Conservation (phyloP, 2,888 invertebrate species). For the Apodemia mormo region DNA sequence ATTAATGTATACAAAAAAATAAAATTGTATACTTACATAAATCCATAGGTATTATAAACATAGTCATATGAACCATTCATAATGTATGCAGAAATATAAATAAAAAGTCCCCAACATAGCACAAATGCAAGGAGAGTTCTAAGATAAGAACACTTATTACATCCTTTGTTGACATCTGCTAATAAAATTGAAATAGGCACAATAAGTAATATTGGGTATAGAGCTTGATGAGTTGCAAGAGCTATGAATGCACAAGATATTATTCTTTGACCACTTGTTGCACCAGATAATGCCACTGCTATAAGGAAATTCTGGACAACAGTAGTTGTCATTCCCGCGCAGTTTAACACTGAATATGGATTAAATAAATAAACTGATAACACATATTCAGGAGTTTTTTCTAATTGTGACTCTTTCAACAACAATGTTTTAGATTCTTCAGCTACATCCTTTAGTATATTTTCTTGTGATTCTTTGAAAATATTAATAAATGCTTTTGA, state of each 20-base stretch:
- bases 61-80: slow-evolving; percentile 85
- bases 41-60: slow-evolving; percentile 88
- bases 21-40: slow-evolving; percentile 84
- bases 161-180: slow-evolving; percentile 77
- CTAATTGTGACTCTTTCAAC: slow-evolving; percentile 79
- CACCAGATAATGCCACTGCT: slow-evolving; percentile 86
- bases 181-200: slow-evolving; percentile 90
- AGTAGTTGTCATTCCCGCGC: slow-evolving; percentile 94
- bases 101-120: slow-evolving; percentile 75
- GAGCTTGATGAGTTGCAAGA: slow-evolving; percentile 89
- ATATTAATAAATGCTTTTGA: slow-evolving; percentile 85
- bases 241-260: slow-evolving; percentile 86
- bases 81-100: slow-evolving; percentile 83
- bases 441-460: slow-evolving; percentile 76
- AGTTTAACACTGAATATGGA: slow-evolving; percentile 93
- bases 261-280: slow-evolving; percentile 84
- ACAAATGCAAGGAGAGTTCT: slow-evolving; percentile 78
- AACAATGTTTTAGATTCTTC: slow-evolving; percentile 81
- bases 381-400: slow-evolving; percentile 85
- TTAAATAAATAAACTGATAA: slow-evolving; percentile 92
- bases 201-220: slow-evolving; percentile 91
- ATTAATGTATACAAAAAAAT: slow-evolving; percentile 21
- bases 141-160: slow-evolving; percentile 71
- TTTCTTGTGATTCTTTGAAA: slow-evolving; percentile 77
- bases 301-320: slow-evolving; percentile 93